Evolutionary conservation across 2,888 invertebrate species (phyloP).

Genomic region (Flabesymbios commensalis): DNA sequence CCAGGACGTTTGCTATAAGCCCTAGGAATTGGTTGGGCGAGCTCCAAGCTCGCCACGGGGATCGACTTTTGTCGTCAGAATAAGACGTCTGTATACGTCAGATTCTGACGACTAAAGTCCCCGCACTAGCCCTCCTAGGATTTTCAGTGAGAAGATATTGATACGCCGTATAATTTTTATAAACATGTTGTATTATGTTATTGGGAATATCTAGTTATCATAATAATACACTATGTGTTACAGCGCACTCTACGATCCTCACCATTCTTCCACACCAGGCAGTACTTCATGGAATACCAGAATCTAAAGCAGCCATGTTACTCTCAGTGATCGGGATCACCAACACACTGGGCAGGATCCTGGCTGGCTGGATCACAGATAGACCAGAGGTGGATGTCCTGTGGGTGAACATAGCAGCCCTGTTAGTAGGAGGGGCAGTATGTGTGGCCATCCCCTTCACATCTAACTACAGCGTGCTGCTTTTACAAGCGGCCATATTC

Average conservation of each 20-base stretch:
- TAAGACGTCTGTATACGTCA: too few species aligned
- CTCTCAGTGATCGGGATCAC: conserved; percentile 53
- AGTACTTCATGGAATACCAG: conserved; percentile 40
- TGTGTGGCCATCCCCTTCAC: conserved; percentile 46
- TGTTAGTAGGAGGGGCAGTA: conserved; percentile 40
- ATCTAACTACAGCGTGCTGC: conserved; percentile 37
- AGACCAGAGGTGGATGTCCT: conserved; percentile 40
- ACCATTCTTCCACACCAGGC: conserved; percentile 52
- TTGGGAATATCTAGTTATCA: too few species aligned
- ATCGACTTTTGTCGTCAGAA: too few species aligned
- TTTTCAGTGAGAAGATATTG: too few species aligned
- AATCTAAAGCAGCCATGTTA: conserved; percentile 44
- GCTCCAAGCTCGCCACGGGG: too few species aligned
- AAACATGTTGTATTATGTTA: too few species aligned
- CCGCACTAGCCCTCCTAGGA: too few species aligned
- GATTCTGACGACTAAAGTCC: too few species aligned
- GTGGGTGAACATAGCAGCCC: conserved; percentile 42
- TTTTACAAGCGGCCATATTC: conserved; percentile 42
- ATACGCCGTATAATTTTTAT: too few species aligned
- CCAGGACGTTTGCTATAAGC: too few species aligned
- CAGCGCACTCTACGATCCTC: conserved; percentile 30
- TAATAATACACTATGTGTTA: too few species aligned
- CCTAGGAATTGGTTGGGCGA: too few species aligned
- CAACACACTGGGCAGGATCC: conserved; percentile 37
- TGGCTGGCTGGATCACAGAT: conserved; percentile 43